Evolutionary conservation across 2,888 invertebrate species (phyloP).

Genomic region (Dimorphilus gyrociliatus): DNA sequence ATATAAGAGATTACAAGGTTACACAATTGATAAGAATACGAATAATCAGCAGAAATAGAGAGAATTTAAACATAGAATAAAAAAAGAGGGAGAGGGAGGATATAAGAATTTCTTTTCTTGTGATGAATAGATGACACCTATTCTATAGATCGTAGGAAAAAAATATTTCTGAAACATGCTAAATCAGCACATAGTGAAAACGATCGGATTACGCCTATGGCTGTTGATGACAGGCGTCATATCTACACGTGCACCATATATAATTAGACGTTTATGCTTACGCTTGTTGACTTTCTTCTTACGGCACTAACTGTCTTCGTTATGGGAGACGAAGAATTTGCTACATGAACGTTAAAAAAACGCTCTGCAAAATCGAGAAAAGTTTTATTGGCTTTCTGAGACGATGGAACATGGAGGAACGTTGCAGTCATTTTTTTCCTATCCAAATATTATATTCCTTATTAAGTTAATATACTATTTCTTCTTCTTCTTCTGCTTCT

Average conservation of each 20-base stretch:
- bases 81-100: no score
- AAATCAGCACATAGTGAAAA: background rate
- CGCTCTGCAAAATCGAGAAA: constrained; percentile 83
- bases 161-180: background rate
- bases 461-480: background rate
- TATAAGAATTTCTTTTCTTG: background rate
- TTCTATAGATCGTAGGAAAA: background rate
- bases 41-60: no score
- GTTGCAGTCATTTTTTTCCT: no score
- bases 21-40: no score
- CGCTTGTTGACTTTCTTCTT: constrained; percentile 16
- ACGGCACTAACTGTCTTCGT: constrained; percentile 25
- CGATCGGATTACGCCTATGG: background rate
- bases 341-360: constrained; percentile 65
- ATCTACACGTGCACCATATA: background rate
- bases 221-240: background rate
- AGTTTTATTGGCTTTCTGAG: constrained; percentile 46
- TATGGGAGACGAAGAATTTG: constrained; percentile 24
- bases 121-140: background rate
- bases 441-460: no score
- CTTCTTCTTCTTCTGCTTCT: constrained; percentile 43
- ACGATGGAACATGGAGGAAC: no score
- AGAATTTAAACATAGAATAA: no score
- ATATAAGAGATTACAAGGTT: background rate
- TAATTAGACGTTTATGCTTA: constrained; percentile 11